Conservation (phyloP, 2,888 invertebrate species). For the Marasmarcha lunaedactyla region DNA sequence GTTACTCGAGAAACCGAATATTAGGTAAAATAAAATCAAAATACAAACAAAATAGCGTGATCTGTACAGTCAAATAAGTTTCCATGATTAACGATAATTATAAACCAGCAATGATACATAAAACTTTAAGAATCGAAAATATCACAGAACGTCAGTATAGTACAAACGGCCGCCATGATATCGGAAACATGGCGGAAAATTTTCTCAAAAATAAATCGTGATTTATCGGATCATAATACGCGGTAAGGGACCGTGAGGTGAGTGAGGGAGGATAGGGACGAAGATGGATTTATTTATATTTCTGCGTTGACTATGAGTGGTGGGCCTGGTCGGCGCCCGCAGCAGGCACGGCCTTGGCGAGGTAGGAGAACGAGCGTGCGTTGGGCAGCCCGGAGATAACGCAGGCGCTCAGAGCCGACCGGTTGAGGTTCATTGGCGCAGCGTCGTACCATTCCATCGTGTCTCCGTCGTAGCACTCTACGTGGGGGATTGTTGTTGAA, state of each 20-base stretch:
- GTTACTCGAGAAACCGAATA: constrained; percentile 21
- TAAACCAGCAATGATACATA: background rate
- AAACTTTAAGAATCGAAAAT: background rate
- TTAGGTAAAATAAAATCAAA: constrained; percentile 22
- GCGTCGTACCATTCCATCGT: constrained; percentile 76
- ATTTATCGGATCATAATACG: constrained; percentile 13
- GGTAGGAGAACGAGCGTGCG: constrained; percentile 74
- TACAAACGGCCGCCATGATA: constrained; percentile 10
- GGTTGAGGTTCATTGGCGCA: constrained; percentile 83
- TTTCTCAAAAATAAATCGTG: constrained; percentile 15
- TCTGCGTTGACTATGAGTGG: too few species aligned
- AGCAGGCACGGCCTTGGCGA: constrained; percentile 58
- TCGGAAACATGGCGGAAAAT: constrained; percentile 14
- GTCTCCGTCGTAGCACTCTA: constrained; percentile 82
- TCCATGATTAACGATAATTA: constrained; percentile 16
- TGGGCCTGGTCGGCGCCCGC: constrained; percentile 59
- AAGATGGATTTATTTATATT: too few species aligned
- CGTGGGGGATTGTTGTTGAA: constrained; percentile 77
- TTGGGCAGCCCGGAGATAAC: constrained; percentile 80
- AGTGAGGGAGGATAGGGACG: constrained; percentile 2
- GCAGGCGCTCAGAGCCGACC: constrained; percentile 85
- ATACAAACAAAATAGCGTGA: constrained; percentile 32
- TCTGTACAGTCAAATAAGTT: constrained; percentile 43
- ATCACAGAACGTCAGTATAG: constrained; percentile 1
- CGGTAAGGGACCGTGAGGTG: too few species aligned